Evolutionary conservation across 2,113 vertebrate species (phyloP).

Genomic region (Campylomormyrus tamandua): DNA sequence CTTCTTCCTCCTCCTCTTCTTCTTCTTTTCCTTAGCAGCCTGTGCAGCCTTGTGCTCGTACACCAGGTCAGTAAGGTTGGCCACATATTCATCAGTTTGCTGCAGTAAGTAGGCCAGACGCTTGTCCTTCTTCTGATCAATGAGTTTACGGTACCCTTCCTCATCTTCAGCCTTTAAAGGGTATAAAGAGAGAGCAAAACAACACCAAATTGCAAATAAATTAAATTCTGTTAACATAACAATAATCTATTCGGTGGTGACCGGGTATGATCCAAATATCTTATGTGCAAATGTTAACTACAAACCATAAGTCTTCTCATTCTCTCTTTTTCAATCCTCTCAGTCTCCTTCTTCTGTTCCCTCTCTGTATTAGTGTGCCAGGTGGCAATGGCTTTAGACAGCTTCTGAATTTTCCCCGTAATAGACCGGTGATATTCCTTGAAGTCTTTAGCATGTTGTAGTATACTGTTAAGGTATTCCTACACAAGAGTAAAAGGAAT

Average conservation of each 20-base stretch:
- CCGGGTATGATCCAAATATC: background rate
- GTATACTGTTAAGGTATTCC: slow-evolving; percentile 97
- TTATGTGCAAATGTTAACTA: background rate
- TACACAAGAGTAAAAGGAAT: slow-evolving; percentile 38
- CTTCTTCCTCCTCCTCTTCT: slow-evolving; percentile 82
- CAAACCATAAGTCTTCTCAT: slow-evolving; percentile 96
- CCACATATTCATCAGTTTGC: slow-evolving; percentile 96
- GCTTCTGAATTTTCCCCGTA: slow-evolving; percentile 90
- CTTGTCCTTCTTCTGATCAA: slow-evolving; percentile 97
- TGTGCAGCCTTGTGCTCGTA: slow-evolving; percentile 97
- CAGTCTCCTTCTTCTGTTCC: slow-evolving; percentile 96
- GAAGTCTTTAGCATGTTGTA: slow-evolving; percentile 98
- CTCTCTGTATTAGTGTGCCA: slow-evolving; percentile 97
- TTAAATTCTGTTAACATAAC: background rate
- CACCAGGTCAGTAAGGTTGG: slow-evolving; percentile 91
- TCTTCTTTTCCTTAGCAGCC: slow-evolving; percentile 96
- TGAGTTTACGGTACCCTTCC: slow-evolving; percentile 93
- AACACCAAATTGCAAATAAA: background rate
- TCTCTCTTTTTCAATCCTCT: slow-evolving; percentile 94
- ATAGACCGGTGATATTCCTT: slow-evolving; percentile 96
- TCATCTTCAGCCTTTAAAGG: slow-evolving; percentile 85
- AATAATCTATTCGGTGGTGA: background rate
- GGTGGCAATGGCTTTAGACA: slow-evolving; percentile 85
- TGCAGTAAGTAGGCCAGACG: slow-evolving; percentile 90
- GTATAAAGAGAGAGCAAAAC: background rate